Conservation (phyloP, 2,797 vertebrate species). For the Cirrhinus molitorella region DNA sequence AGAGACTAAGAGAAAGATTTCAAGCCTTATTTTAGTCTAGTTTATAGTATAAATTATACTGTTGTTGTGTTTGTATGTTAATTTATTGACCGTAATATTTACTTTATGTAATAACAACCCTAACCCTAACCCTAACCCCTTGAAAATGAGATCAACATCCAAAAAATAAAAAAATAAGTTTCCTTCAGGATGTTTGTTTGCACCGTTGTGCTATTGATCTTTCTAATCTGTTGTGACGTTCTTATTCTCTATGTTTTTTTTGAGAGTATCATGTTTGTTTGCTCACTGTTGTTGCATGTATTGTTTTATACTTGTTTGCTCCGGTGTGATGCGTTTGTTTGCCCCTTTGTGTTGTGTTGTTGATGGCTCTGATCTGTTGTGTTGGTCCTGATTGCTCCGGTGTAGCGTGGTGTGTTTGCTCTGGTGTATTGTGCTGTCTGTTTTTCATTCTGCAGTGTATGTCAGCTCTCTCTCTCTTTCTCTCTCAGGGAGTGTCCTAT, state of each 20-base stretch:
- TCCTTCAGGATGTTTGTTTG: constrained; percentile 13
- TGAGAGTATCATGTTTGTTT: background rate
- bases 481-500: constrained; percentile 77
- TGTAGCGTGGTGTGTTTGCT: constrained; percentile 47
- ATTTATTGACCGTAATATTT: background rate
- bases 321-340: constrained; percentile 36
- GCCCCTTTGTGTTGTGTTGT: constrained; percentile 40
- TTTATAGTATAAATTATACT: too few species aligned
- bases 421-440: constrained; percentile 50
- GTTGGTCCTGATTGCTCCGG: constrained; percentile 36
- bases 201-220: background rate
- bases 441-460: constrained; percentile 78
- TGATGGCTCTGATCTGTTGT: constrained; percentile 38
- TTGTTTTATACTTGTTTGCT: constrained; percentile 33
- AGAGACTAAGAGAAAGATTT: too few species aligned
- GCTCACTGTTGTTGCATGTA: constrained; percentile 6
- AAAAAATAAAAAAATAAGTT: background rate
- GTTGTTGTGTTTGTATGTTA: background rate
- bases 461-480: constrained; percentile 71
- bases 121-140: too few species aligned
- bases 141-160: background rate
- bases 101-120: background rate
- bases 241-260: background rate
- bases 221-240: background rate
- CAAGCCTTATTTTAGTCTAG: background rate